These are phyloP conservation scores for Nansenia antarctica DNA, from an alignment of 2,113 vertebrate species.

Conservation along the genomic window DNA sequence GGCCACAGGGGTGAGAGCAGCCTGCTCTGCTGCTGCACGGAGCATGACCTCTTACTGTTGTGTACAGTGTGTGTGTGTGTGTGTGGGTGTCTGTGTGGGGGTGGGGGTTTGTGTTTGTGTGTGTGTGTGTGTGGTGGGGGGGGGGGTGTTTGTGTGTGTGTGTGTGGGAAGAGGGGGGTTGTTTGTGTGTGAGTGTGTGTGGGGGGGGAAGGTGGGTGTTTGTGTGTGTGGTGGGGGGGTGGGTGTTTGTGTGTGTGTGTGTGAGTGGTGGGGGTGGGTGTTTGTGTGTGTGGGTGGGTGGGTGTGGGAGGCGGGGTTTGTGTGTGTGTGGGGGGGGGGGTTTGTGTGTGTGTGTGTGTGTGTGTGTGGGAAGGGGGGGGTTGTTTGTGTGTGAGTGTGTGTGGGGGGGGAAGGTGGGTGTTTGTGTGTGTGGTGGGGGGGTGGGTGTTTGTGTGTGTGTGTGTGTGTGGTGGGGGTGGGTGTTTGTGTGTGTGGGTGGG, in stretches of 20 bases:
- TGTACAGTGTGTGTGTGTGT: no score
- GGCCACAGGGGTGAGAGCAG: constrained; percentile 24
- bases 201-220: no score
- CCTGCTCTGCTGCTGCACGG: no score
- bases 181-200: no score
- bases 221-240: no score
- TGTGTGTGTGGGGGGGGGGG: neutral
- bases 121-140: neutral
- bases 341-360: constrained; percentile 8
- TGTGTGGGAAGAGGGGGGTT: no score
- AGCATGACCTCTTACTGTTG: no score
- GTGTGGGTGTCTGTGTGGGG: neutral
- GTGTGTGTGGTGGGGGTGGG: neutral
- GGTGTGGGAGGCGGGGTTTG: neutral
- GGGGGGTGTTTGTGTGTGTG: neutral
- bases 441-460: neutral
- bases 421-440: no score
- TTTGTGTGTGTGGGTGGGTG: neutral
- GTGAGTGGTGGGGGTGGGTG: neutral
- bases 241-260: neutral
- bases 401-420: no score
- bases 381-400: neutral
- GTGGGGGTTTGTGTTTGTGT: neutral
- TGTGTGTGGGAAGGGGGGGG: constrained; percentile 13
- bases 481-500: neutral